A percentile compares a stretch with the other conserved stretches of the same genome.
Conservation (phyloP, 1,140 invertebrate species). For the Anthonomus grandis region DNA sequence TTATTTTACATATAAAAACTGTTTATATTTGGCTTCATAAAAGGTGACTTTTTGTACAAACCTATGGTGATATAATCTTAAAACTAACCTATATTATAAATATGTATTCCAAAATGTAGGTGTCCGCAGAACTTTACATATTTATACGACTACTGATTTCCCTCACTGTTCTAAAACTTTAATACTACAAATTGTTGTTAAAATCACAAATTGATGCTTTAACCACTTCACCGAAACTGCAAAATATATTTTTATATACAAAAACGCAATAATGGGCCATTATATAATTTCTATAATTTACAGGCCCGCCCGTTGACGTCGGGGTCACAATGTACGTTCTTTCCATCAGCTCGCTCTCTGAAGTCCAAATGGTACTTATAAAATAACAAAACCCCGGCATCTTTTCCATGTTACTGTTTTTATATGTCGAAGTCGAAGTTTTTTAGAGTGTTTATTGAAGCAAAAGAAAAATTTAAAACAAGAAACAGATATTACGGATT, state of each 20-base stretch:
- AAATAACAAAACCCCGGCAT: slow-evolving; percentile 2
- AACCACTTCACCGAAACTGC: background rate
- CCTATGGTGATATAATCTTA: too few species aligned
- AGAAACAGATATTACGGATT: too few species aligned
- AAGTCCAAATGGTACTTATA: slow-evolving; percentile 94
- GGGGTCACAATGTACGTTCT: slow-evolving; percentile 98
- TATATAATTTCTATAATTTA: slow-evolving; percentile 51
- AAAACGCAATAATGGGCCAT: slow-evolving; percentile 3
- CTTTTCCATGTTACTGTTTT: slow-evolving; percentile 10
- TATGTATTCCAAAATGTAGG: too few species aligned
- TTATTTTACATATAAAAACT: too few species aligned
- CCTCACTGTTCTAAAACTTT: slow-evolving; percentile 1
- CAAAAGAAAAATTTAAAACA: too few species aligned
- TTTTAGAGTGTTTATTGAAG: too few species aligned
- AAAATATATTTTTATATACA: too few species aligned
- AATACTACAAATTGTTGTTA: background rate
- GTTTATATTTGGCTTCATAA: too few species aligned
- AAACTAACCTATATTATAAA: too few species aligned
- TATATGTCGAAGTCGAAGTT: slow-evolving; percentile 17
- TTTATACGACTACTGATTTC: too few species aligned
- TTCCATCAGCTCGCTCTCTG: slow-evolving; percentile 97
- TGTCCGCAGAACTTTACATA: too few species aligned
- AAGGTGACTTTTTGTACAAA: too few species aligned
- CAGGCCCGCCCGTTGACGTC: slow-evolving; percentile 93
- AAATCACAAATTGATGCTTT: background rate